A percentile compares a stretch with the other conserved stretches of the same genome.
phyloP scores from a whole-genome alignment of 2,797 vertebrate genomes.

The Uromys caudimaculatus region DNA sequence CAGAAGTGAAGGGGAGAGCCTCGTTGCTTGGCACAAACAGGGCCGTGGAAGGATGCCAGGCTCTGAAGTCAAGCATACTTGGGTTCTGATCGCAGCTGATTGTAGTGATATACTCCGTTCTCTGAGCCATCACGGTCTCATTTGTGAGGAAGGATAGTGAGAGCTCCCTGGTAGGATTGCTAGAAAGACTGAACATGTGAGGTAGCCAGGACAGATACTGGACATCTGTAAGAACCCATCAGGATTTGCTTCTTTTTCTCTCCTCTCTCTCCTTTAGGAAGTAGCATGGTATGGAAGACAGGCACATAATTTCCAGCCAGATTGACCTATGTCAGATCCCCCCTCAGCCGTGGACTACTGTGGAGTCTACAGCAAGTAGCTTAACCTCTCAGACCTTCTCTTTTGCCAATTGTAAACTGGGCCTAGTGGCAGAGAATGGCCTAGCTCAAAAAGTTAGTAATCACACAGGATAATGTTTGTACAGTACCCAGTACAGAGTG shows the following conservation, averaged over 20 bases:
- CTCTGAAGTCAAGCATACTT: not conserved
- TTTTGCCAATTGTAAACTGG: conserved; percentile 6
- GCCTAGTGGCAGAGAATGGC: not conserved
- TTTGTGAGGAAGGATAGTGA: not conserved
- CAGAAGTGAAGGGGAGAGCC: not conserved
- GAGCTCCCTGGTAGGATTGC: not conserved
- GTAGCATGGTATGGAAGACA: not conserved
- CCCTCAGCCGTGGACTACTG: not conserved
- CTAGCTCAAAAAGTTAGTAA: not conserved
- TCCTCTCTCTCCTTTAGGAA: not conserved
- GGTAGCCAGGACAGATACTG: not conserved
- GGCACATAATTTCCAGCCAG: not conserved
- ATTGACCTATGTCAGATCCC: not conserved
- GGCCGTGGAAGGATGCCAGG: not conserved
- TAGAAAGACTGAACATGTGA: not conserved
- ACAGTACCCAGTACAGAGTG: not conserved
- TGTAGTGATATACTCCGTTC: not conserved
- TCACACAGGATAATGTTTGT: not conserved
- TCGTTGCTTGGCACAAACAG: not conserved
- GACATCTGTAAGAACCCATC: not conserved
- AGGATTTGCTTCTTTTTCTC: not conserved
- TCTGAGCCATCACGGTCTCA: not conserved
- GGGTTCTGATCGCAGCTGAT: not conserved
- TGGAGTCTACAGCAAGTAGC: not conserved
- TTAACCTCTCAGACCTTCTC: not conserved